Evolutionary conservation across 2,797 vertebrate species (phyloP), one percentile per base, ranked within the genome.

Genomic region (Enteromius viviparus): DNA sequence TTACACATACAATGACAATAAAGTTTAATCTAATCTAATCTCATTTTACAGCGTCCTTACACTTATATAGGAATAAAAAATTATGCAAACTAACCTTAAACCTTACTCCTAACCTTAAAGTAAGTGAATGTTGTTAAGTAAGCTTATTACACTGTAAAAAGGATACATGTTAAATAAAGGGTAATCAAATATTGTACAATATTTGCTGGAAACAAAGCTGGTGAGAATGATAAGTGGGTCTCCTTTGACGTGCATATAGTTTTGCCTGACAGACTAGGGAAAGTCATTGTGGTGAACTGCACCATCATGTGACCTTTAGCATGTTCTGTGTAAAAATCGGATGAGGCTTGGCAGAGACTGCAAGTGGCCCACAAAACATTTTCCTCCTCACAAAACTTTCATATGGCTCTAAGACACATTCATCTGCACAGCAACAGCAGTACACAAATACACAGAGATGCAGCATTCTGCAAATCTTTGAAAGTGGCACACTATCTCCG

Each of bases 261-360:
- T 37, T 49, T 19, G 15, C 10, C 65, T 58, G 23, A 60, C 5
- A 62, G 3, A 34, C 5, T 17, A 71, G 78, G 58, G 69, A 76
- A 84, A 85, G 62, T 82, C 32, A 81, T 14, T 82, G 87, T 84
- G 79, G 75, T 87, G 34, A 58, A 26, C 9, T 51, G 62, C 37
- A 74, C 62, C 37, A 68, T 21, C 26, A 68, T 6, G 42, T 74
- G 77, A 68, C 72, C 9, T 84, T 84, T 58, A 70, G 14, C n/a
- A 1, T 40, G 32, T n/a, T 32, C 26, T 74, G 40, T 58, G 29
- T 72, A n/a, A 74, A 40, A 32, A 55, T 34, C 40, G 2, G 4
- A 4, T 42, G 15, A 83, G 3, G 32, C 47, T 32, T 68, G 58
- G 4, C 14, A 76, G 15, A 7, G 10, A n/a, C 21, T 78, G 32